Base-by-base conservation (phyloP, 1,140 invertebrate species). In the Tetranychus cinnabarinus region DNA sequence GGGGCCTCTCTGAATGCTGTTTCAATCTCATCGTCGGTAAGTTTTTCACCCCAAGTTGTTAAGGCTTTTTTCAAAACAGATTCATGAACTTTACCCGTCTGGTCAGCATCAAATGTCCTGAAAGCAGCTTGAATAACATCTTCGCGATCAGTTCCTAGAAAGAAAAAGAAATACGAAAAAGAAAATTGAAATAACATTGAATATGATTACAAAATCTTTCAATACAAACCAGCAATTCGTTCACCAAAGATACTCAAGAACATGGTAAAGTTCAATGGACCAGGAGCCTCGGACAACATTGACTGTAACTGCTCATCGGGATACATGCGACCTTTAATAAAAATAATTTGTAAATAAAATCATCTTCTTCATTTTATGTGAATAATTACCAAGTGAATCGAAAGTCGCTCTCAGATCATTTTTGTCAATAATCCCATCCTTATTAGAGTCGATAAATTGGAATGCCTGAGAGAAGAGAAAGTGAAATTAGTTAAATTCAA, bases 401-500 rank as follows among this genome's bases (percentile, higher is more conserved):
- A 89, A 96, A 70, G 90, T 91, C 69, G 84, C 84, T 72, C 88
- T 83, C 68, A 97, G 79, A 77, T 97, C 93, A 72, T 83, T 85
- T 74, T 93, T 91, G 72, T 85, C 85, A 73, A 97, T 89, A 75
- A 97, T 84, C 69, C 92, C 90, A 75, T 97, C 93, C 77, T 96
- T 92, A 78, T 97, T 88, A 74, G 85, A 83, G 78, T 97, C 93
- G 83, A 97, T 97, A 70, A 97, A 82, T 73, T 86, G 83, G 83
- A 97, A 97, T 85, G 70, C 88, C 86, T 89, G 58, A 5, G 10
- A n/a, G 56, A 52, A 34, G 34, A 64, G 15, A 23, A 45, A 45
- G 42, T 13, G 39, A 4, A 10, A 52, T 52, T 52, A 31, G 37
- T 36, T 59, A 15, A 35, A 0, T 42, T 37, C 31, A 13, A 37